Evolutionary conservation across 2,113 vertebrate species (phyloP), one percentile per base, ranked within the genome.

Genomic region (Polypterus bichir): DNA sequence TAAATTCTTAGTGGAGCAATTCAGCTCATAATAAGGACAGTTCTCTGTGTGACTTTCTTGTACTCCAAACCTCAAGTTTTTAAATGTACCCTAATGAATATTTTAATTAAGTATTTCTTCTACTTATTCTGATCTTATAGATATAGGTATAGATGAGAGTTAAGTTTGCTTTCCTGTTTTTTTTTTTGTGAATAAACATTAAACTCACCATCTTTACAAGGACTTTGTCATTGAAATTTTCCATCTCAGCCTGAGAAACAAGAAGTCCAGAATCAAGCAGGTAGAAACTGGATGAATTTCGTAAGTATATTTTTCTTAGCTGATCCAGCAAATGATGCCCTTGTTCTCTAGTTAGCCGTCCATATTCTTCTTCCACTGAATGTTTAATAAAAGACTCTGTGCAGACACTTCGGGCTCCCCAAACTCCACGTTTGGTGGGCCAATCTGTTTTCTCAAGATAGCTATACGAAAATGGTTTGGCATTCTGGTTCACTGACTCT

Each of bases 241-340:
- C 56, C n/a, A 3, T 7, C 27, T 44, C 7, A 7, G 56, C 56
- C 4, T 44, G 8, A 9, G 56, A 58, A 5, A 58, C 44, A 58
- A 58, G 44, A 2, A 58, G 56, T 58, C 56, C 56, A 58, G 56
- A 58, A 58, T 58, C 56, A 27, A 58, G 11, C 11, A 58, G 44
- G 44, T 44, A 58, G 56, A 58, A 58, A 6, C 46, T 58, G 44
- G 56, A 58, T 45, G 44, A 58, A 8, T 27, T 58, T 3, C 5
- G 2, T 6, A 58, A 45, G 44, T 5, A 58, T 5, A 45, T 7
- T 58, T 44, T 45, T 45, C 56, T 58, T 9, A 58, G 56, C 11
- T 3, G 4, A 58, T 58, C 56, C 27, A 58, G 9, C 5, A 58
- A 58, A n/a, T 7, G n/a, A 45, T 6, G n/a, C 11, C n/a, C 44